phyloP scores from a whole-genome alignment of 1,140 invertebrate species.

The Pogonomyrmex barbatus region DNA sequence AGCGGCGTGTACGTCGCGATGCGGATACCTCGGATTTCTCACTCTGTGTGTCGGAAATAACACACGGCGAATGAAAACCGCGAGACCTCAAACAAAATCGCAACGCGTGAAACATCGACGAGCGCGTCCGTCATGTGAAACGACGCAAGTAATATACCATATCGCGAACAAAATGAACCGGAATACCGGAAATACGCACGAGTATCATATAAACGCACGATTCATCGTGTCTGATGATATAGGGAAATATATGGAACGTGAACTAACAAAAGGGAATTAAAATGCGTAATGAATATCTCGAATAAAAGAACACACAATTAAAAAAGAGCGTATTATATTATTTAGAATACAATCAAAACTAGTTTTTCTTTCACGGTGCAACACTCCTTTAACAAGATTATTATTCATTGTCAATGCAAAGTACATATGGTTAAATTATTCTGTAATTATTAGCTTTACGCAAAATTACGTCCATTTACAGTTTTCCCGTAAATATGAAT shows the following conservation, averaged over 20 bases:
- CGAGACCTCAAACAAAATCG: conserved; percentile 40
- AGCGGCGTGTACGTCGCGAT: conserved; percentile 6
- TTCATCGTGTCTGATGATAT: background rate
- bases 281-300: conserved; percentile 19
- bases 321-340: background rate
- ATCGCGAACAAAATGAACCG: conserved; percentile 44
- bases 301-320: conserved; percentile 25
- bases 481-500: conserved; percentile 34
- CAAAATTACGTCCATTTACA: background rate
- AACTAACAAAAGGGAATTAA: conserved; percentile 6
- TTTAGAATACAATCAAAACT: conserved; percentile 37
- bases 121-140: conserved; percentile 17
- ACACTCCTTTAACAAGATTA: conserved; percentile 6
- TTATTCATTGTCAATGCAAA: background rate
- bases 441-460: conserved; percentile 31
- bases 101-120: conserved; percentile 40
- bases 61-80: conserved; percentile 25
- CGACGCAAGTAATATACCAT: conserved; percentile 31
- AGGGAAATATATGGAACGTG: background rate
- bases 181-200: background rate
- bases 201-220: conserved; percentile 21
- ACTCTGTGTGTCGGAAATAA: conserved; percentile 48
- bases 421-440: background rate
- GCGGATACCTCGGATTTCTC: conserved; percentile 42
- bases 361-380: background rate